Base-by-base conservation (phyloP, 2,113 vertebrate genomes). In the Acrocephalus arundinaceus region DNA sequence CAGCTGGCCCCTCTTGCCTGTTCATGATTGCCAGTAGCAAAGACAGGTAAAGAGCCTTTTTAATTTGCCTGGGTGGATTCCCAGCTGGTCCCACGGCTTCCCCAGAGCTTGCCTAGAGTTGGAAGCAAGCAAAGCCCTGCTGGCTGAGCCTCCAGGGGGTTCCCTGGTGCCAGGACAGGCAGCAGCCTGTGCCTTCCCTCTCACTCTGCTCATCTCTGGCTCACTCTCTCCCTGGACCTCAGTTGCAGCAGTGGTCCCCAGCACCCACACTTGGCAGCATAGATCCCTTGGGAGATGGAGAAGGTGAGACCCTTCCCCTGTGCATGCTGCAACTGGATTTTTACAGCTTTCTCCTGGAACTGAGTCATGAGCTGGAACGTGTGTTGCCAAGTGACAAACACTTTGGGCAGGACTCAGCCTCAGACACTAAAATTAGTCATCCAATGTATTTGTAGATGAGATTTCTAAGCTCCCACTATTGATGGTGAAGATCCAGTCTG, bases 401-500 rank as follows among this genome's bases (percentile, higher is more conserved):
- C 28, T 48, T 82, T 2, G 28, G 80, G 80, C 37, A 81, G 63
- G 59, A 90, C 71, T 85, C 52, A 78, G 43, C 48, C 46, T 80
- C 27, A 73, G 68, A 77, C 48, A 46, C 30, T 73, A 67, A 79
- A 67, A 88, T 86, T 83, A 94, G 79, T 88, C 66, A 85, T 59
- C 15, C 31, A 24, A 12, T 79, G 7, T 33, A 72, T 33, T 16
- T 79, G 33, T 35, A 79, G 71, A 55, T 45, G 52, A 87, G 48
- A 71, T 78, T 78, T 82, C 48, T 92, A 58, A 67, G 23, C 14
- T 92, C 27, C 37, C 48, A 30, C 37, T 85, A 43, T 12, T 41
- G 22, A 51, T 31, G 20, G 35, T 85, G 43, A 74, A 92, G 48
- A 85, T n/a, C 28, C n/a, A 71, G 37, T 51, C 39, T 52, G 35